Percentiles rank a stretch among this genome's conserved stretches.
phyloP scores from a whole-genome alignment of 1,140 invertebrate species.

The Bradynema listronoti region DNA sequence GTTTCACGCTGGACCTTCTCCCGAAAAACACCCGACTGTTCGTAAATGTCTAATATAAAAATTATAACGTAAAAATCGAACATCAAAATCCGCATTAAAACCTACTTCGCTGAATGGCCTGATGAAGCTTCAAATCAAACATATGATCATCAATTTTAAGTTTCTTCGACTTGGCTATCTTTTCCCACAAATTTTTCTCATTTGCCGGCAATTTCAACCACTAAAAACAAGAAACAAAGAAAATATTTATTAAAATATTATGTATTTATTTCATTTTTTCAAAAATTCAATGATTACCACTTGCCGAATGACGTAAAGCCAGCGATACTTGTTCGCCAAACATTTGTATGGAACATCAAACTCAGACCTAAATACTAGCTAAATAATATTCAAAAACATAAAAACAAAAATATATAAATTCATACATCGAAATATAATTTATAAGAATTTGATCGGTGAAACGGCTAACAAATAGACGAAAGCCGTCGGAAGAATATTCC shows the following conservation, averaged over 20 bases:
- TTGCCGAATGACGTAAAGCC: constrained; percentile 15
- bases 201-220: constrained; percentile 10
- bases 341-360: constrained; percentile 3
- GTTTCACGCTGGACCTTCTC: constrained; percentile 11
- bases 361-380: background rate
- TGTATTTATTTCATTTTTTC: background rate
- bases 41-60: constrained; percentile 21
- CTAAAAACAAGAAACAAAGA: constrained; percentile 7
- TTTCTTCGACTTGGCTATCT: background rate
- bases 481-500: constrained; percentile 17
- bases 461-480: constrained; percentile 17
- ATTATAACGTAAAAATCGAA: no score
- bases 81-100: no score
- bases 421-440: constrained; percentile 14
- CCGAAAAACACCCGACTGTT: constrained; percentile 9
- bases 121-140: no score
- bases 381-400: background rate
- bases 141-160: no score
- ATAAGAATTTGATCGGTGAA: constrained; percentile 22
- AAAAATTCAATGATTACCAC: constrained; percentile 20
- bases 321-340: constrained; percentile 14
- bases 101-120: constrained; percentile 7
- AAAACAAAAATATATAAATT: background rate
- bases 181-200: constrained; percentile 13
- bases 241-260: background rate